Conservation (phyloP, 1,140 invertebrate genomes). For the Galleria mellonella region DNA sequence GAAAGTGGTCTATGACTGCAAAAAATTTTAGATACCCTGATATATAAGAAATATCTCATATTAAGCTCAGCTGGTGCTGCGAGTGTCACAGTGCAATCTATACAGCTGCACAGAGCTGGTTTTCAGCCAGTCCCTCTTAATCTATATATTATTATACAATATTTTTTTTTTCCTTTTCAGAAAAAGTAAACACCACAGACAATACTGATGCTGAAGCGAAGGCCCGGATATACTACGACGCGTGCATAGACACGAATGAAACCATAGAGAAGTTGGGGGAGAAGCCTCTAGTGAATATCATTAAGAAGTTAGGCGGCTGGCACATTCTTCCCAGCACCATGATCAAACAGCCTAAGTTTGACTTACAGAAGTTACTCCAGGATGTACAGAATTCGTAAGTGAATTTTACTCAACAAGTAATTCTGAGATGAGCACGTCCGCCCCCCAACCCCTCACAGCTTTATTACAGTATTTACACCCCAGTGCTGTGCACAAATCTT, state of each 20-base stretch:
- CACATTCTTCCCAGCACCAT: conserved; percentile 75
- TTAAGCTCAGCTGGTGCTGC: too few species aligned
- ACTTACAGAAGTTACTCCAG: conserved; percentile 85
- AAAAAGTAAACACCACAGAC: conserved; percentile 45
- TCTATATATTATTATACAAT: neutral
- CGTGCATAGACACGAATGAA: conserved; percentile 95
- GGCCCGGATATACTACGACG: conserved; percentile 92
- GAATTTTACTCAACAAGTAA: too few species aligned
- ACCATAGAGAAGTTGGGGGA: conserved; percentile 84
- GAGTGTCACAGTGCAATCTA: too few species aligned
- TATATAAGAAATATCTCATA: too few species aligned
- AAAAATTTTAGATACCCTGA: too few species aligned
- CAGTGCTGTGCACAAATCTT: too few species aligned
- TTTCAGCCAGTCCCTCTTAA: too few species aligned
- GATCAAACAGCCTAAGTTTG: conserved; percentile 76
- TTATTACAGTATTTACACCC: too few species aligned
- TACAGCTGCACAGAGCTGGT: too few species aligned
- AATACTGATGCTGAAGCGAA: conserved; percentile 85
- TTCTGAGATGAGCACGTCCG: too few species aligned
- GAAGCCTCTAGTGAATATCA: conserved; percentile 85
- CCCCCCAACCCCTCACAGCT: too few species aligned
- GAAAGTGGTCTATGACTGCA: too few species aligned
- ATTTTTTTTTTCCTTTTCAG: conserved; percentile 29
- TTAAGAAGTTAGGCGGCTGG: conserved; percentile 86
- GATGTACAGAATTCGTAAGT: conserved; percentile 84